A percentile compares a stretch with the other conserved stretches of the same genome.
Evolutionary conservation across 2,113 vertebrate species (phyloP).

Genomic region (Bucco capensis): DNA sequence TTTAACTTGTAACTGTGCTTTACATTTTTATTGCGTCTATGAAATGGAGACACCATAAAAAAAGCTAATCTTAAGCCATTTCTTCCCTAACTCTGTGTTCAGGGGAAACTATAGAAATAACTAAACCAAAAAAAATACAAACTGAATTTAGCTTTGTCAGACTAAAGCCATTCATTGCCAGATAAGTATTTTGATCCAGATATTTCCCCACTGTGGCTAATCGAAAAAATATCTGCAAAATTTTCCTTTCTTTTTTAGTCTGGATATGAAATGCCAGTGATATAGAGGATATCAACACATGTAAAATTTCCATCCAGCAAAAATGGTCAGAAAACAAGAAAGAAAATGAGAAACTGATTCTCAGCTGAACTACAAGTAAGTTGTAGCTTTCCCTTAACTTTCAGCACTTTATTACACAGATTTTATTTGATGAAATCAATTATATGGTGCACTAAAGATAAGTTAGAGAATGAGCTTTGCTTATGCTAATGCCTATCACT

Average conservation of each 20-base stretch:
- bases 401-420: background rate
- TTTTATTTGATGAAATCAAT: conserved; percentile 19
- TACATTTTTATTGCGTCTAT: background rate
- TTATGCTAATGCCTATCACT: background rate
- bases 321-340: background rate
- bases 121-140: background rate
- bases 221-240: background rate
- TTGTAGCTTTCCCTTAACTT: background rate
- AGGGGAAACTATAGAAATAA: background rate
- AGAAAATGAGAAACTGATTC: background rate
- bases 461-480: conserved; percentile 9
- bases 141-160: background rate
- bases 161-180: background rate
- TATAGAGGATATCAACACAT: background rate
- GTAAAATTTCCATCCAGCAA: background rate
- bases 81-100: background rate
- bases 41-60: background rate
- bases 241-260: background rate
- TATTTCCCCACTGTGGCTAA: background rate
- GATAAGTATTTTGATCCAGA: background rate
- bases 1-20: background rate
- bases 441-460: background rate
- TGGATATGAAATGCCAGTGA: background rate
- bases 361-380: background rate
- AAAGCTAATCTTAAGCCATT: background rate